Conservation (phyloP, 2,888 invertebrate genomes). For the Hymenopus coronatus region DNA sequence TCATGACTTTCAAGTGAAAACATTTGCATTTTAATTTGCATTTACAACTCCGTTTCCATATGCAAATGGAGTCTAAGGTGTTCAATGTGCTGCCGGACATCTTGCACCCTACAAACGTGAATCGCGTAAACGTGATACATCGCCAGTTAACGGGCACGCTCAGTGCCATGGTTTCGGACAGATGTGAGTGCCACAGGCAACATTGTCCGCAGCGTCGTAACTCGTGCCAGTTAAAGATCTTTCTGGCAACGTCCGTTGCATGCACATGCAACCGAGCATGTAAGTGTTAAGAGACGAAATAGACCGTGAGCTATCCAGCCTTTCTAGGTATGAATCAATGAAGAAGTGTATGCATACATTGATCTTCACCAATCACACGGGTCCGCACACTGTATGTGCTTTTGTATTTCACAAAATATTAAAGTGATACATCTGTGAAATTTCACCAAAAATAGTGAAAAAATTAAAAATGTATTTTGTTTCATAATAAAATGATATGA, state of each 20-base stretch:
- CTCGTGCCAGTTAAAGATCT: too few species aligned
- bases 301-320: background rate
- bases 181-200: background rate
- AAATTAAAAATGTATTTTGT: too few species aligned
- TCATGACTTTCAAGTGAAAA: background rate
- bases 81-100: background rate
- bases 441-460: too few species aligned
- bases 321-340: too few species aligned
- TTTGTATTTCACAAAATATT: too few species aligned
- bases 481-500: too few species aligned
- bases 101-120: background rate
- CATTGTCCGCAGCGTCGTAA: too few species aligned
- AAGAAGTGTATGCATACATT: too few species aligned
- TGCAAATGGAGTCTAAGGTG: background rate
- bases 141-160: background rate
- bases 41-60: background rate
- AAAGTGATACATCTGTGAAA: too few species aligned
- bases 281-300: background rate
- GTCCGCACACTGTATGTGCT: too few species aligned
- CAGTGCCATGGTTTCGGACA: background rate
- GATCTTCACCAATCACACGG: too few species aligned
- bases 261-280: background rate
- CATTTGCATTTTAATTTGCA: background rate
- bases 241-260: background rate
- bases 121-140: background rate